phyloP scores from a whole-genome alignment of 92 coral and sea anemone genomes.

The Palythoa heliodiscus region DNA sequence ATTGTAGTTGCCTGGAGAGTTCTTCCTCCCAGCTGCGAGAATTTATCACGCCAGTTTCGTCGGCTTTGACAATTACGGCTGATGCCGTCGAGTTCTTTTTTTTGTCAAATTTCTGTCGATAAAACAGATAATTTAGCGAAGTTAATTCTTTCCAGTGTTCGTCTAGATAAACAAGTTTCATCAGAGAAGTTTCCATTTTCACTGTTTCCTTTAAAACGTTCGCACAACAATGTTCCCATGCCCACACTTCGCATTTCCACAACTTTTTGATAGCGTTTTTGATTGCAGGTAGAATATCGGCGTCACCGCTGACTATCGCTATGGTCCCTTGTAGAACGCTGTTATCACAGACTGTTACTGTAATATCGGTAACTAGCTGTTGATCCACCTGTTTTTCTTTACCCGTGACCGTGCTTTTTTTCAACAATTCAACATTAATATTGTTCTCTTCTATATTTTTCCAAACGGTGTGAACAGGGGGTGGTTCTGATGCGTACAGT shows the following conservation, averaged over 20 bases:
- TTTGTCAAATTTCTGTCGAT: no score
- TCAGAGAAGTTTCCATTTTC: neutral
- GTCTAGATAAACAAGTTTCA: constrained; percentile 27
- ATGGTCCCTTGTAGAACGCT: constrained; percentile 45
- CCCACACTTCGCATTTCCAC: constrained; percentile 60
- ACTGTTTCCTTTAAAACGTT: neutral
- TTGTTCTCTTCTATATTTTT: constrained; percentile 18
- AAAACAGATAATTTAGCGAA: no score
- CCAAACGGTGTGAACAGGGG: constrained; percentile 55
- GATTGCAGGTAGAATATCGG: constrained; percentile 60
- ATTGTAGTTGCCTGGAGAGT: constrained; percentile 28
- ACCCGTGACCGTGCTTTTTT: constrained; percentile 23
- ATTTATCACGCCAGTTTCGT: neutral
- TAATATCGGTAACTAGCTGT: constrained; percentile 52
- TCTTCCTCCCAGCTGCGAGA: constrained; percentile 28
- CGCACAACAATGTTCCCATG: constrained; percentile 48
- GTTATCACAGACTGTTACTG: constrained; percentile 35
- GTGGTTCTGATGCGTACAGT: constrained; percentile 59
- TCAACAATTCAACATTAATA: constrained; percentile 14
- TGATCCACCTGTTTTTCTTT: constrained; percentile 62
- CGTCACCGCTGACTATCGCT: constrained; percentile 55
- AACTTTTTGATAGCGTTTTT: constrained; percentile 9
- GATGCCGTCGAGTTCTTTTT: neutral
- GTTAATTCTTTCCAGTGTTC: neutral
- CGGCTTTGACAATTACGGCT: constrained; percentile 38